These are phyloP conservation scores for Ischnura elegans DNA, from an alignment of 2,888 invertebrate genomes.

Conservation along the genomic window DNA sequence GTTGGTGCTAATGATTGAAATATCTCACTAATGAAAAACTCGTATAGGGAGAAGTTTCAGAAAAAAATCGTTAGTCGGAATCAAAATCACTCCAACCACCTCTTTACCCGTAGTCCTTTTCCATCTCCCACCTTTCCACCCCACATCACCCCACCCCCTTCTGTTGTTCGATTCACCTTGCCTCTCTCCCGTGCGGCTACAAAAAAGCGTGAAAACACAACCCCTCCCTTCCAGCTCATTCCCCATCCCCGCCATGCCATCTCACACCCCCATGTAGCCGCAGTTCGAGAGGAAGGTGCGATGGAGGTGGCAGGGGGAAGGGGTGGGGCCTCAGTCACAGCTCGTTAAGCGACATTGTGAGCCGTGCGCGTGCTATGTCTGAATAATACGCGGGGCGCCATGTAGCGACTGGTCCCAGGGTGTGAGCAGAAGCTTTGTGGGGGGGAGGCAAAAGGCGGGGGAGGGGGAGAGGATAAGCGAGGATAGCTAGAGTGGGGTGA, in stretches of 20 bases:
- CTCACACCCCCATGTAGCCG: not conserved
- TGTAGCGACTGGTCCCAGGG: not conserved
- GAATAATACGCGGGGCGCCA: slow-evolving; percentile 58
- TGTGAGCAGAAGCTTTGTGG: not conserved
- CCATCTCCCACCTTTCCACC: not conserved
- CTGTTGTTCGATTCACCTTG: not conserved
- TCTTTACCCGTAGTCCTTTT: slow-evolving; percentile 34
- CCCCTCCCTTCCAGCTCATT: not conserved
- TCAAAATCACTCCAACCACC: too few relatives aligned
- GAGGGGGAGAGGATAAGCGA: not conserved
- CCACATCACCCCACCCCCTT: not conserved
- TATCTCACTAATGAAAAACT: too few relatives aligned
- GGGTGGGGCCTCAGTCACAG: slow-evolving; percentile 23
- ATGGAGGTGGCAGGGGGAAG: not conserved
- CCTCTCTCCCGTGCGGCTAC: not conserved
- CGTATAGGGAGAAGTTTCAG: too few relatives aligned
- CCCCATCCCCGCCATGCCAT: not conserved
- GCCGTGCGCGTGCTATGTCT: slow-evolving; percentile 59
- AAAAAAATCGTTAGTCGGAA: too few relatives aligned
- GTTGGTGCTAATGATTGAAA: too few relatives aligned
- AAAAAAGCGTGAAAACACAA: not conserved
- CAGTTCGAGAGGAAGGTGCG: not conserved
- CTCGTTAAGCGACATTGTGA: slow-evolving; percentile 64
- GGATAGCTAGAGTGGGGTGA: not conserved
- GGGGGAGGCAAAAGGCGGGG: not conserved